Percentiles rank a stretch among this genome's conserved stretches.
These are phyloP conservation scores for Cyrtorhinus lividipennis DNA, from an alignment of 1,140 invertebrate genomes.

Conservation along the genomic window DNA sequence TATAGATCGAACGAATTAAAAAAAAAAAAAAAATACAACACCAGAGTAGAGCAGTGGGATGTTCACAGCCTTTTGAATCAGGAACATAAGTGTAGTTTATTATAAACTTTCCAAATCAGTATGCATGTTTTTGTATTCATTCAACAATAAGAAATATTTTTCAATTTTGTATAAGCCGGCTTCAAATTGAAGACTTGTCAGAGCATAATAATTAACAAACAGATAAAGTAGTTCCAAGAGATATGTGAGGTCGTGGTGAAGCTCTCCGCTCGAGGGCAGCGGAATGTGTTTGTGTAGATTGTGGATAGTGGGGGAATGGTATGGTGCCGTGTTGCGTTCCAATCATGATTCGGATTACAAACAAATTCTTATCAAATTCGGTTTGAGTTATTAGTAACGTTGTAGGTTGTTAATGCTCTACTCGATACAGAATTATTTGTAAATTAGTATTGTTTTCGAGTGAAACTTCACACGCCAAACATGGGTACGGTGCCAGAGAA, in stretches of 20 bases:
- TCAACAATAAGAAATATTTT: too few species aligned
- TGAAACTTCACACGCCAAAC: neutral
- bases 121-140: too few species aligned
- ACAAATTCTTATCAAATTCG: neutral
- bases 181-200: too few species aligned
- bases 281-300: slow-evolving; percentile 6
- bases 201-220: too few species aligned
- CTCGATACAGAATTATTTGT: neutral
- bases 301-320: neutral
- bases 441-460: neutral
- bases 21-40: too few species aligned
- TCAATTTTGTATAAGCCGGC: too few species aligned
- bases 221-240: too few species aligned
- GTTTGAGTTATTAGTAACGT: neutral
- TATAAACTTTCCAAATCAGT: too few species aligned
- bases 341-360: neutral
- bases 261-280: neutral
- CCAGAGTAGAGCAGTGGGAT: too few species aligned
- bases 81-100: too few species aligned
- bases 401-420: neutral
- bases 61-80: too few species aligned
- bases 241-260: neutral
- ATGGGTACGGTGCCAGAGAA: slow-evolving; percentile 52
- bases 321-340: slow-evolving; percentile 4
- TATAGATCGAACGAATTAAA: too few species aligned